Conservation (phyloP, 2,797 vertebrate genomes). For the Enteromius paludinosus region DNA sequence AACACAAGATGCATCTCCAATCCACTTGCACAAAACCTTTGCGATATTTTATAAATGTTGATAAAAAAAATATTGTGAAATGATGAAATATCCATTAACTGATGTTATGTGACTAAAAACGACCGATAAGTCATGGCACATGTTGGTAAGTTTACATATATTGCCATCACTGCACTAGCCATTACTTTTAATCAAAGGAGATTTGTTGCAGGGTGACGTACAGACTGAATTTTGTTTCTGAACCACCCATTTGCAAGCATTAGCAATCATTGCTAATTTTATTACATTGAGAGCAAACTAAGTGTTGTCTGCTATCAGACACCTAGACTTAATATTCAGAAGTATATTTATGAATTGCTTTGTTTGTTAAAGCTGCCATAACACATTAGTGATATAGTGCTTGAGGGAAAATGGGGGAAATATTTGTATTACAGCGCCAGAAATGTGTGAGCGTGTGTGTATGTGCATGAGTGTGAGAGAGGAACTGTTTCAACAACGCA, state of each 20-base stretch:
- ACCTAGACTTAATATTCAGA: constrained; percentile 34
- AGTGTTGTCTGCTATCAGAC: constrained; percentile 18
- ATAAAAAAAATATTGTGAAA: too few species aligned
- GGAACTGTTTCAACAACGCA: constrained; percentile 70
- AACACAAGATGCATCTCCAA: not conserved
- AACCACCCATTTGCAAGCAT: not conserved
- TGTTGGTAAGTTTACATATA: too few species aligned
- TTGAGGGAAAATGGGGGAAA: constrained; percentile 31
- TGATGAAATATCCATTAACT: too few species aligned
- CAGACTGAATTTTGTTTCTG: not conserved
- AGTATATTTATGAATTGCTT: constrained; percentile 50
- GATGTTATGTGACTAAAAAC: too few species aligned
- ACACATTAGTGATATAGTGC: constrained; percentile 36
- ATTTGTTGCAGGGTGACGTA: not conserved
- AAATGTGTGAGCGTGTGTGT: constrained; percentile 15
- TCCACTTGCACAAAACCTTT: too few species aligned
- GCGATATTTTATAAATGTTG: too few species aligned
- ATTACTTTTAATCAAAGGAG: too few species aligned
- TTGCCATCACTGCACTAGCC: too few species aligned
- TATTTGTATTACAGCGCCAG: constrained; percentile 32
- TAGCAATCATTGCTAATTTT: constrained; percentile 1
- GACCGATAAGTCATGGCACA: too few species aligned
- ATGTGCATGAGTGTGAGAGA: not conserved
- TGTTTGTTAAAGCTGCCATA: constrained; percentile 48
- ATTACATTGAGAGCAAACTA: not conserved